Evolutionary conservation across 2,888 invertebrate genomes (phyloP).

Genomic region (Micoletzkya japonica): DNA sequence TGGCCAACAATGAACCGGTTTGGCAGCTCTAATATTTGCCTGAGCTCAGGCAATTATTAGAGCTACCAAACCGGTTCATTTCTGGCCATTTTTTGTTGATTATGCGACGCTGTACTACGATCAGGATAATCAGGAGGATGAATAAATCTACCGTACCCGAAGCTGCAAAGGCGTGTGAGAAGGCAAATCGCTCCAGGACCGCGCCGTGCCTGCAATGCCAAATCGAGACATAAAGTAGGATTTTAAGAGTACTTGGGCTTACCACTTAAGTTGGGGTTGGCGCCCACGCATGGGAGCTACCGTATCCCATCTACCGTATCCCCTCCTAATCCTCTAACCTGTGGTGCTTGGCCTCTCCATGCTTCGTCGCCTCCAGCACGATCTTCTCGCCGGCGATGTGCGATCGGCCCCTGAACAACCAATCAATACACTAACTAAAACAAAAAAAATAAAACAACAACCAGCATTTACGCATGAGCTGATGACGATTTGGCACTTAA

Average conservation of each 20-base stretch:
- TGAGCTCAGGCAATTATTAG: too few species aligned
- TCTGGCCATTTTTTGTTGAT: too few species aligned
- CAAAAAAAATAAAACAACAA: too few species aligned
- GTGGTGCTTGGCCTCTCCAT: constrained; percentile 29
- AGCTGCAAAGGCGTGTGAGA: constrained; percentile 89
- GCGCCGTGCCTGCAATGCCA: constrained; percentile 33
- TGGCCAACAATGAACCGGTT: neutral
- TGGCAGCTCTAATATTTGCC: neutral
- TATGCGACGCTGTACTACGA: too few species aligned
- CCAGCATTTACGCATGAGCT: too few species aligned
- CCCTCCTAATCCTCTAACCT: too few species aligned
- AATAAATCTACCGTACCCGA: constrained; percentile 70
- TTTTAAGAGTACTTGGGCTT: neutral
- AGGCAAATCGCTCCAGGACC: constrained; percentile 82
- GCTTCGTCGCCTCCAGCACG: neutral
- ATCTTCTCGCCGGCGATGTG: neutral
- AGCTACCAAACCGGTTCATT: too few species aligned
- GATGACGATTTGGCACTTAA: too few species aligned
- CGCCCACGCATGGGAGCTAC: too few species aligned
- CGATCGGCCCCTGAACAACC: neutral
- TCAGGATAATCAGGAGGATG: too few species aligned
- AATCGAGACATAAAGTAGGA: neutral
- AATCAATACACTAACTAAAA: too few species aligned
- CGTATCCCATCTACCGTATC: too few species aligned
- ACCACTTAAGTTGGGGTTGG: neutral